These are phyloP conservation scores for Uloborus diversus DNA, from an alignment of 1,140 invertebrate genomes.

Conservation along the genomic window DNA sequence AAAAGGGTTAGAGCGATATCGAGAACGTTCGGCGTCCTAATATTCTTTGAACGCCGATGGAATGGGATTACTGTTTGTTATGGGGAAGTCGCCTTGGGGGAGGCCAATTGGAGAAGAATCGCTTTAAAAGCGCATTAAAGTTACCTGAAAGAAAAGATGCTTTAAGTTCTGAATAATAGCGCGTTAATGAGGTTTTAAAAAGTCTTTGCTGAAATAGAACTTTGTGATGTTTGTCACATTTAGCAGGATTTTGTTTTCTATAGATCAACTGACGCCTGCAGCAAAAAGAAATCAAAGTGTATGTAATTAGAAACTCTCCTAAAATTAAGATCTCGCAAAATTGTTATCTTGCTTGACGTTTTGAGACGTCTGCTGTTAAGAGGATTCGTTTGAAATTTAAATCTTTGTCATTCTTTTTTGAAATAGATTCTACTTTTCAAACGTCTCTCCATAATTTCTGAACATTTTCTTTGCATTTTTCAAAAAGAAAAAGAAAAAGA, in stretches of 20 bases:
- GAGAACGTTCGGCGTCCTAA: conserved; percentile 8
- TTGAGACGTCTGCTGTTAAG: no score
- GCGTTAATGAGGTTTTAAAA: conserved; percentile 30
- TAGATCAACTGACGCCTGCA: not conserved
- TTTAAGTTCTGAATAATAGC: conserved; percentile 24
- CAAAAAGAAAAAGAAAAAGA: no score
- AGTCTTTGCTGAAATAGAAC: not conserved
- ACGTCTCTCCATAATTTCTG: no score
- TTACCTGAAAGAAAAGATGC: conserved; percentile 2
- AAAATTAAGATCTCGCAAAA: no score
- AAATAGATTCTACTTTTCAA: no score
- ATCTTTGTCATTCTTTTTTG: no score
- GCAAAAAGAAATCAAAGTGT: not conserved
- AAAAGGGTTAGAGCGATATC: not conserved
- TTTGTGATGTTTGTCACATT: no score
- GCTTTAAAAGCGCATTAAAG: conserved; percentile 44
- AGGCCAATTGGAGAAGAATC: no score
- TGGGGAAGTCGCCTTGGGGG: conserved; percentile 43
- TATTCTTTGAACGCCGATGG: not conserved
- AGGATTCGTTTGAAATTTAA: no score
- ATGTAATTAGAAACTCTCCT: no score
- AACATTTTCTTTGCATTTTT: no score
- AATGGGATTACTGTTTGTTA: conserved; percentile 49
- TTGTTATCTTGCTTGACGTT: no score
- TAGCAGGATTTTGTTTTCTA: not conserved